Percentiles rank a stretch among this genome's conserved stretches.
Evolutionary conservation across 2,888 invertebrate genomes (phyloP).

Genomic region (Pandemis corylana): DNA sequence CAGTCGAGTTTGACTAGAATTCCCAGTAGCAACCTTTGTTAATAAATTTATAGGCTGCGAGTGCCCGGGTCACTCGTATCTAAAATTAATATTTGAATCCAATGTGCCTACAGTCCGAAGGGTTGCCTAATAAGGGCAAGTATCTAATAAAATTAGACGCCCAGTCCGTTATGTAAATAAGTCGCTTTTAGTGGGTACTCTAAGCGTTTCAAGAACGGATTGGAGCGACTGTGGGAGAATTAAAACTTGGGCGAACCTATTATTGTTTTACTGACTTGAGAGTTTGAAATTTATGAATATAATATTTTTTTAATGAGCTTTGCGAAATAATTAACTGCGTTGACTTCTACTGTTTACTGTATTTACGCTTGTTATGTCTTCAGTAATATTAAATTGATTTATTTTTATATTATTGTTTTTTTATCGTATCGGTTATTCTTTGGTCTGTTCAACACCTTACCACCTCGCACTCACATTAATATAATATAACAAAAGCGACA

Average conservation of each 20-base stretch:
- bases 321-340: conserved; percentile 2
- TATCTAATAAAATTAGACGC: conserved; percentile 32
- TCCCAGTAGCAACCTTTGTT: conserved; percentile 40
- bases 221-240: conserved; percentile 30
- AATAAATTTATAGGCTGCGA: conserved; percentile 39
- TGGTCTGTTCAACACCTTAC: neutral
- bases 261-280: conserved; percentile 9
- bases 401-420: neutral
- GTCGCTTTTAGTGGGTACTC: conserved; percentile 11
- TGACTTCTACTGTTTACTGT: neutral
- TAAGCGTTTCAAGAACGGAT: conserved; percentile 32
- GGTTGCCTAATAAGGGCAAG: conserved; percentile 38
- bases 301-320: conserved; percentile 1
- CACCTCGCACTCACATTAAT: neutral
- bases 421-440: neutral
- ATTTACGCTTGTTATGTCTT: neutral
- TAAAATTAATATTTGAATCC: conserved; percentile 41
- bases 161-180: conserved; percentile 37
- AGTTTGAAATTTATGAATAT: conserved; percentile 5
- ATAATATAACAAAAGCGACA: no score
- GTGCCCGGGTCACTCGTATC: conserved; percentile 39
- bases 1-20: conserved; percentile 24
- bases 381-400: neutral
- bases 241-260: conserved; percentile 19
- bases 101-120: conserved; percentile 30